Conservation (phyloP, 2,888 invertebrate genomes). For the Eurytoma californica region DNA sequence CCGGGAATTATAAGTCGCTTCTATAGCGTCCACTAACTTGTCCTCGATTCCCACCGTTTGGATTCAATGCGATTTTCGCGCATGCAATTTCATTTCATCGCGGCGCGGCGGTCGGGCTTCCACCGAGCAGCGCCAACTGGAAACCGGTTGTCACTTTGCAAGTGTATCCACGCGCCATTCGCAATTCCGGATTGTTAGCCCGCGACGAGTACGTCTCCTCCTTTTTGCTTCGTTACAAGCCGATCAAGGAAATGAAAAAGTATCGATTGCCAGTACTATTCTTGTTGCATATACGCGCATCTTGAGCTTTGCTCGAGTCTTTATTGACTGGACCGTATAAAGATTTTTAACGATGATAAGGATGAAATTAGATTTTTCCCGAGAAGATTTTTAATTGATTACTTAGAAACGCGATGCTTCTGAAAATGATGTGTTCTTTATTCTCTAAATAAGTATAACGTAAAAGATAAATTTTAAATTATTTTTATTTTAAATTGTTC, state of each 20-base stretch:
- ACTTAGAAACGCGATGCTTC: neutral
- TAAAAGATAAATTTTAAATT: too few relatives aligned
- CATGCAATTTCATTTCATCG: constrained; percentile 33
- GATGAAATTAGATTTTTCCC: too few relatives aligned
- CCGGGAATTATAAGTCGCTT: neutral
- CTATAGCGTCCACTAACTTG: neutral
- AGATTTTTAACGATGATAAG: neutral
- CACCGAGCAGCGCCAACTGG: neutral
- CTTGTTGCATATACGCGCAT: neutral
- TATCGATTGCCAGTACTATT: neutral
- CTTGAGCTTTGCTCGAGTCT: neutral
- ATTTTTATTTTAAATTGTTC: too few relatives aligned
- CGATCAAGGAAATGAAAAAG: neutral
- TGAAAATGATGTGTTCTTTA: too few relatives aligned
- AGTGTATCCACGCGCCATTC: constrained; percentile 4
- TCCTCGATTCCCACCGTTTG: constrained; percentile 1
- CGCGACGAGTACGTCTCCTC: neutral
- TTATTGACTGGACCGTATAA: neutral
- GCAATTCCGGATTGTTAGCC: constrained; percentile 35
- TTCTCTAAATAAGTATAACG: too few relatives aligned
- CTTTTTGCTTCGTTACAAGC: neutral
- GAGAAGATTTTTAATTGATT: neutral
- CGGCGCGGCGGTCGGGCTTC: neutral
- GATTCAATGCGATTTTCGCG: constrained; percentile 27
- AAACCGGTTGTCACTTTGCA: constrained; percentile 26